phyloP scores from a whole-genome alignment of 2,888 invertebrate species.

The Acronicta alni region DNA sequence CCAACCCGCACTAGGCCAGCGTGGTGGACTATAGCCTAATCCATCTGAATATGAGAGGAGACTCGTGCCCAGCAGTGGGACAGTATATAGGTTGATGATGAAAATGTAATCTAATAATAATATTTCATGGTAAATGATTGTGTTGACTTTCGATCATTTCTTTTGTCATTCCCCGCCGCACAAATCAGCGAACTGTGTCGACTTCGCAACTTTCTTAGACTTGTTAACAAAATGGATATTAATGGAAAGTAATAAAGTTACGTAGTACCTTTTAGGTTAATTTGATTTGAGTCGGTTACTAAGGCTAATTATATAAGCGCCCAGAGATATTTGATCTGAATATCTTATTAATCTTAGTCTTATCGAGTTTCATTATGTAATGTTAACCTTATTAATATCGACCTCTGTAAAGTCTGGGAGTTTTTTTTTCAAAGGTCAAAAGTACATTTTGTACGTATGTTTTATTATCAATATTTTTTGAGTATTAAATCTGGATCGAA shows the following conservation, averaged over 20 bases:
- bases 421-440: too few species aligned
- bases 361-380: background rate
- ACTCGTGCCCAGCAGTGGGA: too few species aligned
- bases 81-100: too few species aligned
- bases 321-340: conserved; percentile 12
- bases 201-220: conserved; percentile 18
- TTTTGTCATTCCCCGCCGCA: background rate
- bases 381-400: background rate
- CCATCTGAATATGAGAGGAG: too few species aligned
- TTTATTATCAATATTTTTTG: too few species aligned
- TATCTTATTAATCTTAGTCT: conserved; percentile 14
- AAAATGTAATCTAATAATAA: too few species aligned
- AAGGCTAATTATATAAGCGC: conserved; percentile 12
- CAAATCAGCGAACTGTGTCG: conserved; percentile 20
- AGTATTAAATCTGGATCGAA: too few species aligned
- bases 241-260: conserved; percentile 31
- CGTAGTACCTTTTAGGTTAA: conserved; percentile 26
- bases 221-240: conserved; percentile 25
- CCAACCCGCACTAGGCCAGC: too few species aligned
- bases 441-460: too few species aligned
- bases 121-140: background rate
- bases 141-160: background rate
- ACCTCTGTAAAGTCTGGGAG: too few species aligned
- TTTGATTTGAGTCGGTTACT: conserved; percentile 22
- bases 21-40: too few species aligned